phyloP scores from a whole-genome alignment of 2,113 vertebrate species.

The Chaenogobius annularis region DNA sequence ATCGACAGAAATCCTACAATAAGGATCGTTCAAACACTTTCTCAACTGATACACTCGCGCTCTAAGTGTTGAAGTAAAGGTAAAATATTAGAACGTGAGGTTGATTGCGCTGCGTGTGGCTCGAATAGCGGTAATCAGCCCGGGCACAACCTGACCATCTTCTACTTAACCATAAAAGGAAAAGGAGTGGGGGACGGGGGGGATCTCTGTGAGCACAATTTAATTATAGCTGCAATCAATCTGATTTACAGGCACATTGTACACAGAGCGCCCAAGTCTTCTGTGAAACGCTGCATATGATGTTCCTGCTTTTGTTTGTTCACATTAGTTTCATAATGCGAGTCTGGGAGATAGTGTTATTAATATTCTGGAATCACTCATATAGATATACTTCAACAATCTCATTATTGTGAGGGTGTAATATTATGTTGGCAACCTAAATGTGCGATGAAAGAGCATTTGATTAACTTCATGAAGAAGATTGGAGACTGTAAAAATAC shows the following conservation, averaged over 20 bases:
- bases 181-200: conserved; percentile 4
- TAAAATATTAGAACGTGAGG: neutral
- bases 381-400: neutral
- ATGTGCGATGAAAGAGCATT: neutral
- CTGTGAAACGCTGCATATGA: conserved; percentile 18
- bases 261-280: conserved; percentile 15
- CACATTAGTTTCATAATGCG: conserved; percentile 3
- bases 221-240: conserved; percentile 66
- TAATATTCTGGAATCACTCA: neutral
- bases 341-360: conserved; percentile 1
- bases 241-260: conserved; percentile 48
- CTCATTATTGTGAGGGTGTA: neutral
- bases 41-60: too few relatives aligned
- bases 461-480: neutral
- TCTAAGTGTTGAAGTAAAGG: neutral
- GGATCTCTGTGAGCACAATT: conserved; percentile 59
- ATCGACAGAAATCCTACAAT: neutral
- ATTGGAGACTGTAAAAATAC: neutral
- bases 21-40: neutral
- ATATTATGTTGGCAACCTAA: neutral
- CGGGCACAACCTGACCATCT: conserved; percentile 23
- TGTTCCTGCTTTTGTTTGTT: conserved; percentile 17
- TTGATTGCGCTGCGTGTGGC: neutral
- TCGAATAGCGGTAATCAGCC: neutral
- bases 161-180: conserved; percentile 22